A percentile compares a stretch with the other conserved stretches of the same genome.
Conservation (phyloP, 2,113 vertebrate species). For the Austrofundulus limnaeus region DNA sequence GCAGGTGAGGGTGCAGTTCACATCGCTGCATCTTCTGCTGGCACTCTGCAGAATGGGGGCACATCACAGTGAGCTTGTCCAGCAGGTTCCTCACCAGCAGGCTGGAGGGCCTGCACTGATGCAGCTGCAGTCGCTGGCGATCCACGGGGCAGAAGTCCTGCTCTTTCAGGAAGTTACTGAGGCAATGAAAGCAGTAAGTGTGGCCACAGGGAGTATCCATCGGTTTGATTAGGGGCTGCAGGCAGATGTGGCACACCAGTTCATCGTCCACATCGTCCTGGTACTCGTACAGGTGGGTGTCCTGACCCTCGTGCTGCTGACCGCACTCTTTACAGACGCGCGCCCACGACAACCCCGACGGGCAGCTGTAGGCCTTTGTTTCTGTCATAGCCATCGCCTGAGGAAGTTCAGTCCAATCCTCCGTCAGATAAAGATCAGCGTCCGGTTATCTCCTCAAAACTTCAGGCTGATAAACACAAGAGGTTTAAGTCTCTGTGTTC, state of each 20-base stretch:
- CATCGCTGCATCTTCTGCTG: constrained; percentile 87
- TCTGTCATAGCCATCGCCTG: constrained; percentile 77
- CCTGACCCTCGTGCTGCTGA: constrained; percentile 82
- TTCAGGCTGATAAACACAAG: constrained; percentile 1
- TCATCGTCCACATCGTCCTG: constrained; percentile 92
- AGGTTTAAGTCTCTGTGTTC: constrained; percentile 12
- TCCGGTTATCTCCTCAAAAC: constrained; percentile 39
- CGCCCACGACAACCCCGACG: constrained; percentile 52
- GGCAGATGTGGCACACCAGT: constrained; percentile 90
- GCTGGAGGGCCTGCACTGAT: constrained; percentile 88
- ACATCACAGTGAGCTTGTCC: constrained; percentile 86
- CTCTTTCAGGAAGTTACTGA: constrained; percentile 89
- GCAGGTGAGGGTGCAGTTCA: constrained; percentile 90
- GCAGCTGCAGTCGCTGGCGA: constrained; percentile 84
- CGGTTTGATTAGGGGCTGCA: constrained; percentile 88
- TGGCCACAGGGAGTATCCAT: constrained; percentile 94
- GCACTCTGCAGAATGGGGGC: constrained; percentile 84
- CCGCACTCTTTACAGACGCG: constrained; percentile 87
- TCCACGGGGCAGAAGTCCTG: constrained; percentile 91
- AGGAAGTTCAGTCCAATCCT: constrained; percentile 35
- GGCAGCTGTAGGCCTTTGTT: constrained; percentile 43
- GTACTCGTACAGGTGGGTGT: constrained; percentile 91
- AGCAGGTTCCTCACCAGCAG: constrained; percentile 89
- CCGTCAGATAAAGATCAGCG: constrained; percentile 8
- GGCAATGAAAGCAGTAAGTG: constrained; percentile 88